Evolutionary conservation across 2,888 invertebrate genomes (phyloP).

Genomic region (Agonopterix subpropinquella): DNA sequence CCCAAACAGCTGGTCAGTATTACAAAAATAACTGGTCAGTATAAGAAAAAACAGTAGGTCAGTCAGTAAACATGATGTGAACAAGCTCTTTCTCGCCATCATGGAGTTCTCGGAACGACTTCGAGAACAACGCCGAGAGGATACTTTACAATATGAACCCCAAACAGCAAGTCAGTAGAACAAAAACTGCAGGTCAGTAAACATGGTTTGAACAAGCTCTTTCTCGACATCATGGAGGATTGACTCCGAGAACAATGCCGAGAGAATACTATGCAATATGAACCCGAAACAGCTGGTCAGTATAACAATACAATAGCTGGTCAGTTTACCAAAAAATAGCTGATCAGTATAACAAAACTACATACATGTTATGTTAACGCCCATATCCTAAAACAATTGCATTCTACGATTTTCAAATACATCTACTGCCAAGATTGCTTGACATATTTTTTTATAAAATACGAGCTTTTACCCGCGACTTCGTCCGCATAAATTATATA

Average conservation of each 20-base stretch:
- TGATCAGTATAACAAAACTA: no score
- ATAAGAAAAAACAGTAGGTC: no score
- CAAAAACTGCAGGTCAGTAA: no score
- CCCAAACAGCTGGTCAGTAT: conserved; percentile 88
- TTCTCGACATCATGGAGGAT: conserved; percentile 99
- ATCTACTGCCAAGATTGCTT: no score
- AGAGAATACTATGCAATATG: conserved; percentile 97
- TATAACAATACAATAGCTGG: conserved; percentile 4
- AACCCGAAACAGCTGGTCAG: conserved; percentile 92
- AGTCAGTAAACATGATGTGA: conserved; percentile 35
- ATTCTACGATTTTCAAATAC: no score
- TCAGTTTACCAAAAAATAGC: no score
- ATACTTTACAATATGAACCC: conserved; percentile 96
- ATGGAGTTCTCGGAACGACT: conserved; percentile 99
- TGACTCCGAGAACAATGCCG: conserved; percentile 98
- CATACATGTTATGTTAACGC: no score
- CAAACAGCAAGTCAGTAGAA: conserved; percentile 44
- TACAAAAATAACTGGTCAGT: no score
- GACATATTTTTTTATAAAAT: no score
- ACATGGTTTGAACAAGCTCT: conserved; percentile 82
- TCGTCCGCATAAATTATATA: no score
- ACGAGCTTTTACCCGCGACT: no score
- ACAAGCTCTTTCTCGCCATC: conserved; percentile 95
- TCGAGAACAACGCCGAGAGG: conserved; percentile 98
- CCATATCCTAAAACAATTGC: no score